Base-by-base conservation (phyloP, 2,113 vertebrate genomes). In the Gobiocypris rarus region DNA sequence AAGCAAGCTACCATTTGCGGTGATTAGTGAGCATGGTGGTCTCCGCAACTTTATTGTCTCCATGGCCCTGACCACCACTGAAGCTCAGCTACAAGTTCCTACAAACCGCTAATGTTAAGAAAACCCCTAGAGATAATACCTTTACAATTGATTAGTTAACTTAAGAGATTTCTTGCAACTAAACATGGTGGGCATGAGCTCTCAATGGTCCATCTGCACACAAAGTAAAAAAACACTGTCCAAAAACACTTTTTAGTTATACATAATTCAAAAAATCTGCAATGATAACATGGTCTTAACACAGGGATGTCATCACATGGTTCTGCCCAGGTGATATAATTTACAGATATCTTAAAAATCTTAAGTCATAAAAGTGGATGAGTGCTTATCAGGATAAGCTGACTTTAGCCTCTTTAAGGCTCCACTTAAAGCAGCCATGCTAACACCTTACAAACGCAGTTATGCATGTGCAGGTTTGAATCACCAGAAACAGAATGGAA, bases 311-410 rank as follows among this genome's bases (percentile, higher is more conserved):
- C n/a, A n/a, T n/a, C n/a, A n/a, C n/a, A n/a, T n/a, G n/a, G n/a
- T n/a, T n/a, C n/a, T n/a, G n/a, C n/a, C n/a, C n/a, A n/a, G n/a
- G n/a, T n/a, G n/a, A n/a, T n/a, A n/a, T n/a, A n/a, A n/a, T n/a
- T n/a, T n/a, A n/a, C n/a, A n/a, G n/a, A n/a, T n/a, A n/a, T n/a
- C 59, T 88, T 86, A 65, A 86, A 71, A 63, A 41, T 38, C 26
- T 61, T 87, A 83, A 86, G 63, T 83, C 87, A 86, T 61, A 82
- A 84, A 89, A 87, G 52, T 58, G 63, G 13, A 61, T 67, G 5
- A 70, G 77, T 85, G 85, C 85, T 76, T 87, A 85, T 48, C 81
- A 61, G 82, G 85, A 89, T 65, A 65, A 31, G 77, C 48, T 43
- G 50, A 85, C 85, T 69, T 89, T 87, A 28, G 87, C 77, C 85